Conservation (phyloP, 2,113 vertebrate genomes). For the Stigmatopora nigra region DNA sequence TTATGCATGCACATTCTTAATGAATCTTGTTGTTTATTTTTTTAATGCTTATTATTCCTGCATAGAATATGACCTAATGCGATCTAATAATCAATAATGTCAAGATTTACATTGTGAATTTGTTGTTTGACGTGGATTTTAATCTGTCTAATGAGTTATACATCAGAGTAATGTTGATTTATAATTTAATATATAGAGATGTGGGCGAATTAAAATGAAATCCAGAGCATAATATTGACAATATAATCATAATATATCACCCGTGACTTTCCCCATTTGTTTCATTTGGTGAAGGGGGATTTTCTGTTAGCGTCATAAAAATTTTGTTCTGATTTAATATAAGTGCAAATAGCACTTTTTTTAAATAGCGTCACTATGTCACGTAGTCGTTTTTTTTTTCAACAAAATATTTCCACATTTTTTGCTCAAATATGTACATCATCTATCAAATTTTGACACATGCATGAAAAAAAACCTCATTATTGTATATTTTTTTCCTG, state of each 20-base stretch:
- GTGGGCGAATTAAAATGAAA: background rate
- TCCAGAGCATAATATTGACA: background rate
- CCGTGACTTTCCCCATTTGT: background rate
- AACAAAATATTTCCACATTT: too few species aligned
- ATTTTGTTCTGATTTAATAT: too few species aligned
- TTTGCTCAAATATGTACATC: background rate
- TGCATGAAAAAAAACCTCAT: background rate
- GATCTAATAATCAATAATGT: background rate
- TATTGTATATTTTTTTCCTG: background rate
- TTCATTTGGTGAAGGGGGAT: background rate
- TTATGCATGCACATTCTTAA: background rate
- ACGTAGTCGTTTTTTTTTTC: too few species aligned
- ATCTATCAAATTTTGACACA: background rate
- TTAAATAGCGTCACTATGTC: too few species aligned
- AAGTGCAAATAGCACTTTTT: too few species aligned
- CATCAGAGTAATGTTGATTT: background rate
- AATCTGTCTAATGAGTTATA: background rate
- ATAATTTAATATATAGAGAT: background rate
- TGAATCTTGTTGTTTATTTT: background rate
- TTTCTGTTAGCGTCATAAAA: too few species aligned
- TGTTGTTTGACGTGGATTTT: background rate
- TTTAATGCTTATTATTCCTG: background rate
- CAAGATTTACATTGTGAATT: background rate
- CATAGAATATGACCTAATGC: background rate
- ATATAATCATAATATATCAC: background rate